A percentile compares a stretch with the other conserved stretches of the same genome.
Evolutionary conservation across 2,888 invertebrate genomes (phyloP).

Genomic region (Clanis bilineata): DNA sequence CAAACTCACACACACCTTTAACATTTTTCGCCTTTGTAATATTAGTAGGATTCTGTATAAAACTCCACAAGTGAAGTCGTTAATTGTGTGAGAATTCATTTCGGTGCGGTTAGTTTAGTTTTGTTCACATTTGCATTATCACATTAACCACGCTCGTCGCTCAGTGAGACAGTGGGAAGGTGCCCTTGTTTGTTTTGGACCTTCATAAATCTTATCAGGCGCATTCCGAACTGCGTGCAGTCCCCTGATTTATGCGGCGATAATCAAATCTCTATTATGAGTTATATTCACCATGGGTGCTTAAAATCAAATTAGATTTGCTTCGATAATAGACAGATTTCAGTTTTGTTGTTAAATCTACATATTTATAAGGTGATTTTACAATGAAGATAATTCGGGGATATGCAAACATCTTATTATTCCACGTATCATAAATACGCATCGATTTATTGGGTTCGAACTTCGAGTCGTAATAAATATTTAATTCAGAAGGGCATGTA

Average conservation of each 20-base stretch:
- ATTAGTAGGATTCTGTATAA: too few relatives aligned
- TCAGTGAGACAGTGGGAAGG: slow-evolving; percentile 48
- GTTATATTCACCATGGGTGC: slow-evolving; percentile 57
- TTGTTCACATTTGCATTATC: slow-evolving; percentile 50
- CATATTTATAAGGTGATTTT: slow-evolving; percentile 37
- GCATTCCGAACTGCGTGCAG: slow-evolving; percentile 62
- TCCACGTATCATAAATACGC: slow-evolving; percentile 47
- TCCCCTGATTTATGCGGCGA: slow-evolving; percentile 62
- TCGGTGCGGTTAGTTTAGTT: not conserved
- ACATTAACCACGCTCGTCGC: slow-evolving; percentile 35
- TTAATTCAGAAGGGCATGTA: slow-evolving; percentile 10
- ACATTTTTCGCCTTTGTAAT: too few relatives aligned
- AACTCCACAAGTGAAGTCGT: not conserved
- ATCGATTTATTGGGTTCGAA: not conserved
- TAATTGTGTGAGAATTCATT: not conserved
- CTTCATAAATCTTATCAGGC: slow-evolving; percentile 64
- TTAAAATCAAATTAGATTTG: slow-evolving; percentile 49
- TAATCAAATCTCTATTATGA: slow-evolving; percentile 50
- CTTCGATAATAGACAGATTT: slow-evolving; percentile 28
- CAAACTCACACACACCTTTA: too few relatives aligned
- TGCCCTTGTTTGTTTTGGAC: slow-evolving; percentile 63
- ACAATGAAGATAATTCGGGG: slow-evolving; percentile 64
- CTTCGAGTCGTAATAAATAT: not conserved
- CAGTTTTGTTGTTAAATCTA: slow-evolving; percentile 3
- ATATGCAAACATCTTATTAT: slow-evolving; percentile 58